Percentiles rank a stretch among this genome's conserved stretches.
Conservation (phyloP, 2,113 vertebrate species). For the Neolamprologus toae region DNA sequence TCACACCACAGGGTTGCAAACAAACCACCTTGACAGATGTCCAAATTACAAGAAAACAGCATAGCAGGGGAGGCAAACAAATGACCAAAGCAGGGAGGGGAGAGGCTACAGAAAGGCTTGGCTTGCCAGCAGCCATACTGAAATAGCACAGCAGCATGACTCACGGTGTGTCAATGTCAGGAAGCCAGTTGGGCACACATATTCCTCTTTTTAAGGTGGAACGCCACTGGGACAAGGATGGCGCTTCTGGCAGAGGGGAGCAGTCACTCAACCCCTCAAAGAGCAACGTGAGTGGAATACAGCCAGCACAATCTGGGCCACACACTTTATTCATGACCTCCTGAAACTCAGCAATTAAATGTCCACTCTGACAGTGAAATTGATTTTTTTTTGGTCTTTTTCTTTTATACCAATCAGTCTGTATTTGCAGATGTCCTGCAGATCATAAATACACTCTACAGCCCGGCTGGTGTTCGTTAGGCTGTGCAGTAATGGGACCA, state of each 20-base stretch:
- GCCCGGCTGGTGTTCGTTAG: neutral
- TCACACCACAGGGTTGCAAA: slow-evolving; percentile 52
- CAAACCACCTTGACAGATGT: slow-evolving; percentile 63
- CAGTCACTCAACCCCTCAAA: slow-evolving; percentile 40
- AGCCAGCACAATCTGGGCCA: neutral
- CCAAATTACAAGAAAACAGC: slow-evolving; percentile 66
- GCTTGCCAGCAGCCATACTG: slow-evolving; percentile 38
- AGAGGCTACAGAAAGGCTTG: neutral
- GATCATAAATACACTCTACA: neutral
- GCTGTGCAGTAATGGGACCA: neutral
- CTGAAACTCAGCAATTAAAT: slow-evolving; percentile 20
- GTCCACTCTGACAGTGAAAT: slow-evolving; percentile 9
- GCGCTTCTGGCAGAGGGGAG: slow-evolving; percentile 25
- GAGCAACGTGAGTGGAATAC: slow-evolving; percentile 13
- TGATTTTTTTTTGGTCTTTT: neutral
- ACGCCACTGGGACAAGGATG: slow-evolving; percentile 24
- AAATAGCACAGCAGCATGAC: slow-evolving; percentile 46
- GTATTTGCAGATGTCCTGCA: neutral
- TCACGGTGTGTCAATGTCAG: slow-evolving; percentile 58
- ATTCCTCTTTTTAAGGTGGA: slow-evolving; percentile 52
- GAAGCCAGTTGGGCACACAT: slow-evolving; percentile 40
- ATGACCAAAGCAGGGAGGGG: slow-evolving; percentile 21
- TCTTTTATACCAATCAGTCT: neutral
- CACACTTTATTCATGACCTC: neutral
- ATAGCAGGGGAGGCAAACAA: slow-evolving; percentile 46